phyloP scores from a whole-genome alignment of 2,797 vertebrate genomes.

The Rhabdophis nuchalis region DNA sequence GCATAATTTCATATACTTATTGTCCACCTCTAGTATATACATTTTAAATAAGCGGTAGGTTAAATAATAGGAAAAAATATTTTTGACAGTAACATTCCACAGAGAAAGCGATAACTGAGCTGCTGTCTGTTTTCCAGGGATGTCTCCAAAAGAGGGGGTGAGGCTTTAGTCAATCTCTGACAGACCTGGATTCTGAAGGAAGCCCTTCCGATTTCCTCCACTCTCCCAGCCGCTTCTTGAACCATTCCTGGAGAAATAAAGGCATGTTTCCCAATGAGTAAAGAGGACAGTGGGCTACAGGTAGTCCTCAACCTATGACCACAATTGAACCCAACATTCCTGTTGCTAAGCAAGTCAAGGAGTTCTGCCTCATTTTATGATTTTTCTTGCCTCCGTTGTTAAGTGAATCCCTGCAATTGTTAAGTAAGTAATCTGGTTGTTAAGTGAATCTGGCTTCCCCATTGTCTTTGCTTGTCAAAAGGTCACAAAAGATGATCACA shows the following conservation, averaged over 20 bases:
- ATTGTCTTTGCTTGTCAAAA: too few relatives aligned
- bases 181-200: conserved; percentile 83
- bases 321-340: too few relatives aligned
- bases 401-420: too few relatives aligned
- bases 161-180: conserved; percentile 78
- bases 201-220: conserved; percentile 91
- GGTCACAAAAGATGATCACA: too few relatives aligned
- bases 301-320: neutral
- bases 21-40: conserved; percentile 57
- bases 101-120: conserved; percentile 25
- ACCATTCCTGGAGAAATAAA: conserved; percentile 83
- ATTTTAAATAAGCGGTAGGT: conserved; percentile 61
- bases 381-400: too few relatives aligned
- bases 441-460: too few relatives aligned
- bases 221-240: conserved; percentile 82
- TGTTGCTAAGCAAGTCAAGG: too few relatives aligned
- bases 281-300: neutral
- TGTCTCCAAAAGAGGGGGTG: neutral
- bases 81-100: conserved; percentile 21
- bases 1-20: conserved; percentile 24
- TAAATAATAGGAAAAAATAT: conserved; percentile 59
- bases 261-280: neutral
- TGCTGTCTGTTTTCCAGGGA: neutral
- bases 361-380: too few relatives aligned
- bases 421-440: too few relatives aligned